phyloP scores from a whole-genome alignment of 2,797 vertebrate genomes.

The Pseudomugil gertrudae region DNA sequence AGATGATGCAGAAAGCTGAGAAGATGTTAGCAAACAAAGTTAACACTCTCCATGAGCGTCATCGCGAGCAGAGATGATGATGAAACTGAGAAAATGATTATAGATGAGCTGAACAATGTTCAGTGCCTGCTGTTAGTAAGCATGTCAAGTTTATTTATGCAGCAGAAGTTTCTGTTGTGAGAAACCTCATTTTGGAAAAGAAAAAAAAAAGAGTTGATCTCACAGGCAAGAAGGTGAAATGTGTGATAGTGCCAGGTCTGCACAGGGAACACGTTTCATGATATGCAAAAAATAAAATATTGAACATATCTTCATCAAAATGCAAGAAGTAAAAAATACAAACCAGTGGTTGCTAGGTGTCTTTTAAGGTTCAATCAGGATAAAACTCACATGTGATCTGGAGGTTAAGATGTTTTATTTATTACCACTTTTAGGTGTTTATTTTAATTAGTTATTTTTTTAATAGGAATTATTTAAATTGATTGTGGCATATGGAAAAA shows the following conservation, averaged over 20 bases:
- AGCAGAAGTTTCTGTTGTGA: not conserved
- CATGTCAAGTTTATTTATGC: constrained; percentile 7
- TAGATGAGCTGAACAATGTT: constrained; percentile 5
- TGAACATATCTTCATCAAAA: not conserved
- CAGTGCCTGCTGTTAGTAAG: not conserved
- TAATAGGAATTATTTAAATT: not conserved
- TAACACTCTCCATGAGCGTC: constrained; percentile 5
- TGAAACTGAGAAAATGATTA: constrained; percentile 5
- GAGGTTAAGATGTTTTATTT: not conserved
- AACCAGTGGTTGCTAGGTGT: not conserved
- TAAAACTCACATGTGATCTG: not conserved
- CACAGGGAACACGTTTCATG: not conserved
- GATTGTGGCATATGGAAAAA: not conserved
- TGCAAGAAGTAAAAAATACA: not conserved
- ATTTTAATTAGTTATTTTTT: not conserved
- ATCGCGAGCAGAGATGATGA: not conserved
- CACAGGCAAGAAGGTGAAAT: not conserved
- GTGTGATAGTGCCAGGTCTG: not conserved
- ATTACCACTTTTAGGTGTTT: not conserved
- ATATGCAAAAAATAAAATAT: not conserved
- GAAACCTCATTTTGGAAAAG: not conserved
- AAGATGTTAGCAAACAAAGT: constrained; percentile 1
- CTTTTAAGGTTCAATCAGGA: not conserved
- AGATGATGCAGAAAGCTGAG: constrained; percentile 5
- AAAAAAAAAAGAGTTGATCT: not conserved